Evolutionary conservation across 2,888 invertebrate genomes (phyloP), one percentile per base, ranked within the genome.

Genomic region (Drosophila phalerata): DNA sequence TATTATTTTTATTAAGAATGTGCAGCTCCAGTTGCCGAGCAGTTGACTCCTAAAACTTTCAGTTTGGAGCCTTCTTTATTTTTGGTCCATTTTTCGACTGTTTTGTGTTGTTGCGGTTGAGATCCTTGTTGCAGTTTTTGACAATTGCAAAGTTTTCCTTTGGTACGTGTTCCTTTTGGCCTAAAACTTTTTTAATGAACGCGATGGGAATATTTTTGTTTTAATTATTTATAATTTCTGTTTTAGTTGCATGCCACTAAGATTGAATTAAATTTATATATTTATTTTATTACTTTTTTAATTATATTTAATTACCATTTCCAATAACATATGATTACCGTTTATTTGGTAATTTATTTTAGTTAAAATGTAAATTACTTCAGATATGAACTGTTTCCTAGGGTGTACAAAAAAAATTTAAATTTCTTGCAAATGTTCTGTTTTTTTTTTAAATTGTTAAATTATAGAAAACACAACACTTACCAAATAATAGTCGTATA

Each of bases 111-210:
- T 64, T 79, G 79, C 62, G 88, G 85, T 79, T 77, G 73, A 69
- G 53, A 76, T 71, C 73, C 73, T 86, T 88, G 81, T 86, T 88
- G 88, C 73, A 86, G 79, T 86, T 88, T 88, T 84, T 86, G 87
- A 84, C 84, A 84, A 88, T 84, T 78, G 87, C 57, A 76, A 88
- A 84, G 76, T 73, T 84, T 78, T 67, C 25, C 56, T 49, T 53
- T 52, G 69, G 62, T 70, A 83, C 84, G 88, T 84, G 81, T 88
- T 84, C 87, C 88, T 74, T 67, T 84, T 81, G 73, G 87, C 49
- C 76, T 58, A 53, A 52, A 84, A 84, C 76, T 84, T 84, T 81
- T 86, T 88, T 88, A 84, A 84, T 84, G 84, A 84, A 86, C 69
- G 69, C 63, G 65, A 51, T 11, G 28, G 38, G 43, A 25, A 78